Evolutionary conservation across 2,797 vertebrate genomes (phyloP).

Genomic region (Pempheris klunzingeri): DNA sequence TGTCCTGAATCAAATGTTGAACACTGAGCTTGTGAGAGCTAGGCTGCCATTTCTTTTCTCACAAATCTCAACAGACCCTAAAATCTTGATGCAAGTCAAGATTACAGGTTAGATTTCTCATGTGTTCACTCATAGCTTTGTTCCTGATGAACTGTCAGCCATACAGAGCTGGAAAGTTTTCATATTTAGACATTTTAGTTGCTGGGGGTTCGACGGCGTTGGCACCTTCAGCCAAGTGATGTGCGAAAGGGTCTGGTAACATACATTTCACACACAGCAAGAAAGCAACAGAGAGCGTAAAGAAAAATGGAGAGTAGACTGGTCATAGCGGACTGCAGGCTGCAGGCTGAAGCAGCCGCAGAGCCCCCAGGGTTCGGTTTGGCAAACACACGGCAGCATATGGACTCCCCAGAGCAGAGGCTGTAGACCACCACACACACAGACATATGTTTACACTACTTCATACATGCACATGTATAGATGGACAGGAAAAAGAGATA

Average conservation of each 20-base stretch:
- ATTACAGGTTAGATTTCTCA: not conserved
- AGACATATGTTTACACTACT: constrained; percentile 16
- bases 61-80: not conserved
- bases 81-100: not conserved
- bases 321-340: constrained; percentile 11
- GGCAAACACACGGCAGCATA: constrained; percentile 41
- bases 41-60: not conserved
- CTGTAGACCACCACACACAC: constrained; percentile 26
- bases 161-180: not conserved
- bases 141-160: not conserved
- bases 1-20: not conserved
- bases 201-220: not conserved
- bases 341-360: constrained; percentile 20
- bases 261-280: not conserved
- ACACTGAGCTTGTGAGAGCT: not conserved
- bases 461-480: constrained; percentile 19
- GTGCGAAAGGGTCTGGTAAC: not conserved
- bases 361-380: constrained; percentile 33
- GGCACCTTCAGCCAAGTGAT: not conserved
- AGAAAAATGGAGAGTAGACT: constrained; percentile 13
- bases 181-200: not conserved
- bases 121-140: not conserved
- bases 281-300: not conserved
- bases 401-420: constrained; percentile 30
- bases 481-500: constrained; percentile 23